A percentile compares a stretch with the other conserved stretches of the same genome.
Evolutionary conservation across 2,113 vertebrate species (phyloP).

Genomic region (Paramormyrops kingsleyae): DNA sequence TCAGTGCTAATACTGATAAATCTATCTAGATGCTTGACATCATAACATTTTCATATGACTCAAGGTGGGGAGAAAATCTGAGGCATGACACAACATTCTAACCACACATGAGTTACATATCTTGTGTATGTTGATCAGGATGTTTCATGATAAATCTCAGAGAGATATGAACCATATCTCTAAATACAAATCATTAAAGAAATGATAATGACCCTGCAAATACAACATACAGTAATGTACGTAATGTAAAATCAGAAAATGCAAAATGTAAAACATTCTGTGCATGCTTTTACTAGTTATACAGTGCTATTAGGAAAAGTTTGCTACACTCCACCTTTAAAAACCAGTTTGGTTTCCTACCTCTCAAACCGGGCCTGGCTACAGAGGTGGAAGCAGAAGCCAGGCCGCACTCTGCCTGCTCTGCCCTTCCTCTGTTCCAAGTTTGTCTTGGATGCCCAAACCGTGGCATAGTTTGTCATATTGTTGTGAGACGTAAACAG

Average conservation of each 20-base stretch:
- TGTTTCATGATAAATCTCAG: too few species aligned
- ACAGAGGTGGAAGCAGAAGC: slow-evolving; percentile 91
- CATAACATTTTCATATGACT: neutral
- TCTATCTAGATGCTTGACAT: neutral
- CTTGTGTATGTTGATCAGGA: too few species aligned
- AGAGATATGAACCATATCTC: neutral
- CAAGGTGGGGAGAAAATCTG: neutral
- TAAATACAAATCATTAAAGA: neutral
- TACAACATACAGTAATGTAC: neutral
- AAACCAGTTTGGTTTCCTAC: slow-evolving; percentile 40
- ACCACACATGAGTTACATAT: too few species aligned
- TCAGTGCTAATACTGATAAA: neutral
- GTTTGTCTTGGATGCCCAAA: slow-evolving; percentile 96
- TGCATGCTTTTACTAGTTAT: neutral
- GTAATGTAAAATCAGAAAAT: neutral
- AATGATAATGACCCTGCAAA: neutral
- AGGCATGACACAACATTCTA: too few species aligned
- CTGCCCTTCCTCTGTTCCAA: slow-evolving; percentile 90
- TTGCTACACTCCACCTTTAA: neutral
- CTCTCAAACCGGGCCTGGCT: slow-evolving; percentile 82
- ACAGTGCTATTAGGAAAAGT: neutral
- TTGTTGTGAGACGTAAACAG: slow-evolving; percentile 96
- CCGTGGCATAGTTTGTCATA: slow-evolving; percentile 97
- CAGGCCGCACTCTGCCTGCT: slow-evolving; percentile 78
- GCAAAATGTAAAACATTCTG: neutral